Conservation (phyloP, 2,113 vertebrate species). For the Microcebus ravelobensis region DNA sequence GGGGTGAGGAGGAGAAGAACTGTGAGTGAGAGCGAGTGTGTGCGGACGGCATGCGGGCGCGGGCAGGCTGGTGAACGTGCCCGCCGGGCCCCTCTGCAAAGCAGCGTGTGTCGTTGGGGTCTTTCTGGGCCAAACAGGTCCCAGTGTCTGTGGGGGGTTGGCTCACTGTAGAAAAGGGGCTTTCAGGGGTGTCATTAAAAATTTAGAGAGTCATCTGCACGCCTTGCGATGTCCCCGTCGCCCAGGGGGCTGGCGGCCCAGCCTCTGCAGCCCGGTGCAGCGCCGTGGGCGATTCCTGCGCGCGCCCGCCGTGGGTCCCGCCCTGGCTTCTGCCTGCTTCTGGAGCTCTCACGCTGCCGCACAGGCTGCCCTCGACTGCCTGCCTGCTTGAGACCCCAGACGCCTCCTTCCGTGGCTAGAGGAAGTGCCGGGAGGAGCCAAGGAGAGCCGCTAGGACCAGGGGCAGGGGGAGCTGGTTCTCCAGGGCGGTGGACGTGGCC, state of each 20-base stretch:
- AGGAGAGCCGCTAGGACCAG: neutral
- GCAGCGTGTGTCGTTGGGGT: accelerated
- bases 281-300: accelerated
- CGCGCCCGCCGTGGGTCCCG: accelerated
- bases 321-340: neutral
- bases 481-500: neutral
- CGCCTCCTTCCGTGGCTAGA: accelerated
- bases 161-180: neutral
- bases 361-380: neutral
- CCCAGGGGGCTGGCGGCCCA: neutral
- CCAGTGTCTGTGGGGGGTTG: neutral
- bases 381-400: neutral
- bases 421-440: neutral
- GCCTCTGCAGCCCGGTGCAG: accelerated
- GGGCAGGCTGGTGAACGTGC: neutral
- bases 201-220: neutral
- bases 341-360: accelerated
- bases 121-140: neutral
- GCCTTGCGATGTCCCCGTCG: accelerated
- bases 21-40: neutral
- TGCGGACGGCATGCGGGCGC: neutral
- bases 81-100: neutral
- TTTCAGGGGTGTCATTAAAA: neutral
- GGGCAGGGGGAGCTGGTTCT: neutral
- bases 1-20: neutral